Conservation (phyloP, 2,888 invertebrate species). For the Herminia tarsipennalis region DNA sequence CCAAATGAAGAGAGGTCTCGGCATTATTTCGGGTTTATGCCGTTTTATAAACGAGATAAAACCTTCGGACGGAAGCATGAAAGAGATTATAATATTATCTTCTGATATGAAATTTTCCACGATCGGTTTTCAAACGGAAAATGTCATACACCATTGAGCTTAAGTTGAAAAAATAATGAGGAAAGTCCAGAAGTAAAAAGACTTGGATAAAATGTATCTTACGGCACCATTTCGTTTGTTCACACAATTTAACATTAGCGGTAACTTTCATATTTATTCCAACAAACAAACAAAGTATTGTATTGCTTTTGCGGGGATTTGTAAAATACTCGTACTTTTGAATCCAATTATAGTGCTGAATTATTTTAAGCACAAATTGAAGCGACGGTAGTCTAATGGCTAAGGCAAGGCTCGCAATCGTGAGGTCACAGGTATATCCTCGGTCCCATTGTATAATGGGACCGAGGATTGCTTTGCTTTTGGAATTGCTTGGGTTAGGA, state of each 20-base stretch:
- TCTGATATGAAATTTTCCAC: constrained; percentile 30
- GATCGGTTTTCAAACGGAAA: constrained; percentile 30
- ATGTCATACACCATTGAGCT: constrained; percentile 28
- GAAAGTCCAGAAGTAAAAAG: neutral
- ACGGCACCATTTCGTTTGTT: constrained; percentile 14
- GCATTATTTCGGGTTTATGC: constrained; percentile 50
- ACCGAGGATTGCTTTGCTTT: no score
- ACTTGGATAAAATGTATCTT: neutral
- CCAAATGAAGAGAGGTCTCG: constrained; percentile 22
- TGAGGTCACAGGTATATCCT: no score
- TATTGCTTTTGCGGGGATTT: no score
- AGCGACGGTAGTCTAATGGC: no score
- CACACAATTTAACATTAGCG: constrained; percentile 21
- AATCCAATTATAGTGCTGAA: no score
- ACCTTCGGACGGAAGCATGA: constrained; percentile 32
- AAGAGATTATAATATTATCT: constrained; percentile 44
- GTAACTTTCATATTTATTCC: constrained; percentile 8
- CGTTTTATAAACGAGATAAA: constrained; percentile 49
- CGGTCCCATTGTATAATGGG: no score
- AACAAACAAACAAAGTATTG: no score
- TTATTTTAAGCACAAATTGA: no score
- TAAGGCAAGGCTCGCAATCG: no score
- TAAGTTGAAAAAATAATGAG: constrained; percentile 11
- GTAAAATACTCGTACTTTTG: no score
- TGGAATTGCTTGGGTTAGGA: no score